A percentile compares a stretch with the other conserved stretches of the same genome.
phyloP scores from a whole-genome alignment of 2,888 invertebrate species.

The Dicyrtoma fusca region DNA sequence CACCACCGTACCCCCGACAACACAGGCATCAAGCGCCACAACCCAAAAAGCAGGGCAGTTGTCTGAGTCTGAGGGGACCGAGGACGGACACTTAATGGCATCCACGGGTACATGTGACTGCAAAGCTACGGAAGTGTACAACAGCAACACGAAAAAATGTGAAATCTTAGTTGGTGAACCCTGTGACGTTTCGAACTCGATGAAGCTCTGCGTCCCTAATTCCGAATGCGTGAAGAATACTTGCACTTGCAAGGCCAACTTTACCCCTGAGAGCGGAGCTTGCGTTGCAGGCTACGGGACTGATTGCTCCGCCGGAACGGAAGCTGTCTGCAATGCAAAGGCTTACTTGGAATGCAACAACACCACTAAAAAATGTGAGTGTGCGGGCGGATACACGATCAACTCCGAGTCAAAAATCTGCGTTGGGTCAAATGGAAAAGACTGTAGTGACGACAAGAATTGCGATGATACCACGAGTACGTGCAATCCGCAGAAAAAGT shows the following conservation, averaged over 20 bases:
- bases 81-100: too few species aligned
- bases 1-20: too few species aligned
- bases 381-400: neutral
- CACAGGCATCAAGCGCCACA: too few species aligned
- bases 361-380: neutral
- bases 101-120: too few species aligned
- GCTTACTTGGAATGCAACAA: neutral
- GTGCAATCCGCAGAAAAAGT: neutral
- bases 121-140: too few species aligned
- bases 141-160: neutral
- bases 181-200: neutral
- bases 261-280: neutral
- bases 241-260: neutral
- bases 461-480: conserved; percentile 1
- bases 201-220: neutral
- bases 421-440: neutral
- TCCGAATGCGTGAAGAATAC: neutral
- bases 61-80: too few species aligned
- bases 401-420: neutral
- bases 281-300: neutral
- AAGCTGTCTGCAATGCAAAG: neutral
- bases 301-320: neutral
- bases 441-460: neutral
- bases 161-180: neutral
- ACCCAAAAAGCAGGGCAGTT: too few species aligned